Evolutionary conservation across 2,797 vertebrate genomes (phyloP).

Genomic region (Thripadectes ignobilis): DNA sequence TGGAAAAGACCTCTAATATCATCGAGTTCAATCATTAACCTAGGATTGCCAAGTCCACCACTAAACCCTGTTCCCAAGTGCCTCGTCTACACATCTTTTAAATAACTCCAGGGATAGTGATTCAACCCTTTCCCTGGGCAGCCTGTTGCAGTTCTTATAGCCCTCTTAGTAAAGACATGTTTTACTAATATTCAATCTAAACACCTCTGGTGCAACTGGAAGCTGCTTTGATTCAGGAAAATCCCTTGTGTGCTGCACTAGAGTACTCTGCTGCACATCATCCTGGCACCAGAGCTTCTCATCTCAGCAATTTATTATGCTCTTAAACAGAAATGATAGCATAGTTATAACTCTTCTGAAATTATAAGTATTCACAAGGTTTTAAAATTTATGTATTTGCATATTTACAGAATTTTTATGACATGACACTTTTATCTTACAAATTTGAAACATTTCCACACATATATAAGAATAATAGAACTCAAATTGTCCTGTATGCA

Average conservation of each 20-base stretch:
- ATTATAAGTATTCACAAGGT: background rate
- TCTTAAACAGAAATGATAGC: background rate
- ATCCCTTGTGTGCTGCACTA: background rate
- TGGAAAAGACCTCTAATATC: background rate
- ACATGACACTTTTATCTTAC: background rate
- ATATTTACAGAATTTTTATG: background rate
- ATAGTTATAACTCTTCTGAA: background rate
- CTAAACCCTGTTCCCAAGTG: background rate
- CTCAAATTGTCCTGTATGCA: background rate
- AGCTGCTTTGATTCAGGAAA: background rate
- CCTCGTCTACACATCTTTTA: background rate
- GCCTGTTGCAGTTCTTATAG: background rate
- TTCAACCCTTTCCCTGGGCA: background rate
- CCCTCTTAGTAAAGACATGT: background rate
- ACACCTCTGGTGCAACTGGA: background rate
- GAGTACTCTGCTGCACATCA: background rate
- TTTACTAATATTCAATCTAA: background rate
- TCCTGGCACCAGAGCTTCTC: background rate
- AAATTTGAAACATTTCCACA: background rate
- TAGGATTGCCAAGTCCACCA: background rate
- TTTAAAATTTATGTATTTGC: background rate
- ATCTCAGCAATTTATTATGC: background rate
- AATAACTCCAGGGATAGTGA: background rate
- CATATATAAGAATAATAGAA: background rate
- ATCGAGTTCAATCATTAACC: background rate